Evolutionary conservation across 2,888 invertebrate species (phyloP), one percentile per base, ranked within the genome.

Genomic region (Allophyes oxyacanthae): DNA sequence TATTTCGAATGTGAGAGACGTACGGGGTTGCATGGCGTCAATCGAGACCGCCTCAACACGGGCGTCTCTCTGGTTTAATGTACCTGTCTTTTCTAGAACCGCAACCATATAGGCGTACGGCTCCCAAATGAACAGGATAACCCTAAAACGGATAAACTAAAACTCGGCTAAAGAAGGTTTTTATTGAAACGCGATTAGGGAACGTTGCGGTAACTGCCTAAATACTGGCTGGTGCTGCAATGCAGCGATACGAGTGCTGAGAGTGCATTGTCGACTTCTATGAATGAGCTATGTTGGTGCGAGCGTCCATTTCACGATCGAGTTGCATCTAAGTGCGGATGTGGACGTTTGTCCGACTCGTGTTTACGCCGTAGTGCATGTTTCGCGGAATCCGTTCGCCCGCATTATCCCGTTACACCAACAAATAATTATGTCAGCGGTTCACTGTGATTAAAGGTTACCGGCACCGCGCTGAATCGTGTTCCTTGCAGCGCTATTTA

Each of bases 71-170:
- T 84, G 62, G 53, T 88, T 85, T 89, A 81, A 90, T 94, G 58
- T 94, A 75, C 93, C 94, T 94, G 93, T 86, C 84, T 92, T 94
- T 88, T 94, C 94, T 94, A 89, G 92, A 92, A 83, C 85, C 90
- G 82, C 87, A 88, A 89, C 88, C 89, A 94, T 81, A 69, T 78
- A 67, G 88, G 87, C 88, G 64, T 88, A 84, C 81, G 89, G 84
- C 84, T 92, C 94, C 94, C 94, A 94, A 94, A 94, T 93, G 91
- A 85, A 83, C 94, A 94, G 94, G 94, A 85, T 83, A 64, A 37
- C 20, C 52, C 28, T 53, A 44, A n/a, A n/a, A n/a, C n/a, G n/a
- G n/a, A n/a, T 40, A 25, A 34, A 49, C 51, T 38, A 48, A 36
- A 51, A 48, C 11, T n/a, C n/a, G 59, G 41, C 32, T 43, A 40